Evolutionary conservation across 2,797 vertebrate genomes (phyloP).

Genomic region (Alcedo quadribrachys): DNA sequence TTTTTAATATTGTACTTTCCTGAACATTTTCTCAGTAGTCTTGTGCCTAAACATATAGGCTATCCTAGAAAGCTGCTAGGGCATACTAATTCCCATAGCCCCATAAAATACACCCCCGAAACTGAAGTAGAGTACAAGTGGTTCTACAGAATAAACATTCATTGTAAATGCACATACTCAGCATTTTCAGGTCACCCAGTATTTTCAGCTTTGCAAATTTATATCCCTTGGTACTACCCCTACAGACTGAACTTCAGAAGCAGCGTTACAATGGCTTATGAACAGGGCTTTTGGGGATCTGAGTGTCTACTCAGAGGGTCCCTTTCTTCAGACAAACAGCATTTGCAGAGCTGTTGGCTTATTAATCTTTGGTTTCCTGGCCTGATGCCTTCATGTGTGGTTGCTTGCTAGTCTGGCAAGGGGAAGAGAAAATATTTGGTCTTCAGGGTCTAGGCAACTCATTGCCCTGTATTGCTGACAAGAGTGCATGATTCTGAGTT

Average conservation of each 20-base stretch:
- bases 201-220: not conserved
- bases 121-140: not conserved
- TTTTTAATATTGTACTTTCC: not conserved
- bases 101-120: not conserved
- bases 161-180: not conserved
- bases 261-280: not conserved
- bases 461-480: constrained; percentile 25
- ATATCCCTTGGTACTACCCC: not conserved
- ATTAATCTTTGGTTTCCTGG: constrained; percentile 4
- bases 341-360: constrained; percentile 11
- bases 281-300: not conserved
- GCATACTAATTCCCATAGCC: not conserved
- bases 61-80: not conserved
- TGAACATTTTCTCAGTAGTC: not conserved
- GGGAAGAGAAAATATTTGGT: constrained; percentile 54
- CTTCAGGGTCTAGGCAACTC: constrained; percentile 10
- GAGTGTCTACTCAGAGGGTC: not conserved
- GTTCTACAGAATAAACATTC: not conserved
- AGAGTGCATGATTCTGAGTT: constrained; percentile 3
- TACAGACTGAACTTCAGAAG: not conserved
- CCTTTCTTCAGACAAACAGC: not conserved
- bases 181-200: not conserved
- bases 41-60: not conserved
- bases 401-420: constrained; percentile 34
- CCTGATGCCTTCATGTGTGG: constrained; percentile 23